Conservation (phyloP, 2,797 vertebrate species). For the Scyliorhinus canicula region DNA sequence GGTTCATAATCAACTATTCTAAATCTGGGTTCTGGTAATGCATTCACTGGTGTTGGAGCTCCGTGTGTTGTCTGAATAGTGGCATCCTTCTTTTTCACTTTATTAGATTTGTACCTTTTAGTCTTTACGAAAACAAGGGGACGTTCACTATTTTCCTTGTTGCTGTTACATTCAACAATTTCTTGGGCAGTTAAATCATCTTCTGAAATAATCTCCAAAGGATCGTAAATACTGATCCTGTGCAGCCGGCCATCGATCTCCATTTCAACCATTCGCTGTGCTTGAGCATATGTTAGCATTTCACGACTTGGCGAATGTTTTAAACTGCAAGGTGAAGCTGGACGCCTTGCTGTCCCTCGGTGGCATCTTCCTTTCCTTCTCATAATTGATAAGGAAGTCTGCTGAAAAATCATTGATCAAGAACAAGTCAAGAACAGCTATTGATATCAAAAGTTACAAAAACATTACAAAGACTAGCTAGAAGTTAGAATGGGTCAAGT, state of each 20-base stretch:
- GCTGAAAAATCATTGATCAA: constrained; percentile 41
- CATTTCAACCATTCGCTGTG: constrained; percentile 96
- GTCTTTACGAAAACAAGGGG: constrained; percentile 74
- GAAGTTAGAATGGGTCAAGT: neutral
- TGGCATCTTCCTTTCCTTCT: constrained; percentile 91
- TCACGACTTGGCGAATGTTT: constrained; percentile 87
- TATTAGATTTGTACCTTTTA: constrained; percentile 76
- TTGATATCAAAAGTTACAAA: neutral
- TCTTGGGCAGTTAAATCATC: constrained; percentile 86
- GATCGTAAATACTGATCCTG: constrained; percentile 87
- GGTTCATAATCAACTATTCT: constrained; percentile 88
- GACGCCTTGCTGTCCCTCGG: constrained; percentile 72
- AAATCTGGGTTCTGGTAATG: constrained; percentile 84
- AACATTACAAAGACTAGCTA: neutral
- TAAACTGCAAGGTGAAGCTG: constrained; percentile 80
- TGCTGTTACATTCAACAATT: constrained; percentile 91
- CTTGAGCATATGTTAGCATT: constrained; percentile 93
- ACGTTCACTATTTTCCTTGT: constrained; percentile 91
- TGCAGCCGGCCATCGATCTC: constrained; percentile 88
- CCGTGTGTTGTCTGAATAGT: constrained; percentile 55
- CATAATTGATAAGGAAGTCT: constrained; percentile 64
- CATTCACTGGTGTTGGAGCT: constrained; percentile 55
- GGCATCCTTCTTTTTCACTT: constrained; percentile 78
- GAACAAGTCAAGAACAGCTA: neutral
- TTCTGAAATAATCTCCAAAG: constrained; percentile 80